Conservation (phyloP, 1,140 invertebrate genomes). For the Glossosoma conforme region DNA sequence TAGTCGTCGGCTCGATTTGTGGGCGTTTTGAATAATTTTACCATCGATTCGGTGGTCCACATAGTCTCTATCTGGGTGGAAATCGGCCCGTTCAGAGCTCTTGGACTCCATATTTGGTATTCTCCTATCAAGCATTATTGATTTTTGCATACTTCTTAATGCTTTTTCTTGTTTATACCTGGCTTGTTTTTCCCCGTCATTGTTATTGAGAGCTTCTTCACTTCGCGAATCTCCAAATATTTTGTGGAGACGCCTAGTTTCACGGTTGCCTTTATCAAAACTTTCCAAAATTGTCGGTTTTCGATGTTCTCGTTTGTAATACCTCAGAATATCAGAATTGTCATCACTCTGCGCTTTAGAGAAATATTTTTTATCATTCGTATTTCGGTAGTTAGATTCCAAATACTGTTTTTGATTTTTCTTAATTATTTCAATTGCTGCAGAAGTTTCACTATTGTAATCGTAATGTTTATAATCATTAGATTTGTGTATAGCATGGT, state of each 20-base stretch:
- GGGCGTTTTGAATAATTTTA: constrained; percentile 47
- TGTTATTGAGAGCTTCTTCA: constrained; percentile 45
- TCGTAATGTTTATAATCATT: constrained; percentile 35
- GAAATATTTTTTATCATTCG: constrained; percentile 20
- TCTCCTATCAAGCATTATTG: constrained; percentile 10
- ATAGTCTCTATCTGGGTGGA: constrained; percentile 41
- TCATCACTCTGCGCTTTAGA: constrained; percentile 26
- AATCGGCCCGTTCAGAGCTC: constrained; percentile 36
- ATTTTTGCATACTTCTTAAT: constrained; percentile 11
- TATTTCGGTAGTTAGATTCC: constrained; percentile 31
- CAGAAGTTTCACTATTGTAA: constrained; percentile 54
- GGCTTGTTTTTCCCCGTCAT: constrained; percentile 1
- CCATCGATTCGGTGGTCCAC: constrained; percentile 47
- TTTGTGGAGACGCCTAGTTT: constrained; percentile 10
- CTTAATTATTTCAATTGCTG: constrained; percentile 49
- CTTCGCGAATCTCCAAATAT: constrained; percentile 37
- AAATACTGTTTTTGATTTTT: constrained; percentile 47
- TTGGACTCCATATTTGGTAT: constrained; percentile 13
- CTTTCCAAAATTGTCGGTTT: constrained; percentile 22
- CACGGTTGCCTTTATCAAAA: constrained; percentile 20
- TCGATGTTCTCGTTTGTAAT: constrained; percentile 23
- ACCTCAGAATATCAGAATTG: constrained; percentile 28
- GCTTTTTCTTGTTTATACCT: constrained; percentile 1
- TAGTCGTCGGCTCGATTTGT: constrained; percentile 45
- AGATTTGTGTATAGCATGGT: constrained; percentile 42